Evolutionary conservation across 2,797 vertebrate species (phyloP).

Genomic region (Sarcophilus harrisii): DNA sequence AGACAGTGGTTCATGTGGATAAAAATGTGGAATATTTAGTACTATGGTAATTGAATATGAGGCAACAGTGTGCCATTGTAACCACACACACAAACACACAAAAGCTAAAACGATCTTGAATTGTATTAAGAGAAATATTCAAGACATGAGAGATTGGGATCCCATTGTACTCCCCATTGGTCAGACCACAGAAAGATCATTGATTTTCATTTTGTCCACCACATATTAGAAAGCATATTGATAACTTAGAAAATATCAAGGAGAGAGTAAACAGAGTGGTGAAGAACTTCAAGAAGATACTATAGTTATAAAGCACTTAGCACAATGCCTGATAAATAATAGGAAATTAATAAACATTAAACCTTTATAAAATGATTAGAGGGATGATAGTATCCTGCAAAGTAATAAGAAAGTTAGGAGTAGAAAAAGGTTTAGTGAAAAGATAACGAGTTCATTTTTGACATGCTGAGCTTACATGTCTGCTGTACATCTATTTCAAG

Average conservation of each 20-base stretch:
- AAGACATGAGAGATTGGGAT: background rate
- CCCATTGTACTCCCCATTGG: background rate
- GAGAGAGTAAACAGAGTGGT: background rate
- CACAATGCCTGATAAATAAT: background rate
- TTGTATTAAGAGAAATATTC: background rate
- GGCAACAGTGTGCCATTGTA: background rate
- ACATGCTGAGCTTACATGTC: no score
- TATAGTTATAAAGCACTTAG: background rate
- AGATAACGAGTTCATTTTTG: no score
- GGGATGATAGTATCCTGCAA: no score
- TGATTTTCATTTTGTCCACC: background rate
- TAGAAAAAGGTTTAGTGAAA: no score
- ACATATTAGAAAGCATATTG: background rate
- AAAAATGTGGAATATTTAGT: background rate
- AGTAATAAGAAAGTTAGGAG: no score
- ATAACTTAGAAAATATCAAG: background rate
- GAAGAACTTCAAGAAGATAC: background rate
- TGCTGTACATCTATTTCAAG: no score
- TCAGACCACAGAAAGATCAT: background rate
- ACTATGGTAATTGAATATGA: background rate
- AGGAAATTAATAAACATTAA: background rate
- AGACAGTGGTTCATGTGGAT: background rate
- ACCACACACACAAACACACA: background rate
- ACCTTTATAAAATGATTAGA: background rate
- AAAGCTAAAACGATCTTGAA: background rate